Conservation (phyloP, 2,797 vertebrate species). For the Bovichtus variegatus region DNA sequence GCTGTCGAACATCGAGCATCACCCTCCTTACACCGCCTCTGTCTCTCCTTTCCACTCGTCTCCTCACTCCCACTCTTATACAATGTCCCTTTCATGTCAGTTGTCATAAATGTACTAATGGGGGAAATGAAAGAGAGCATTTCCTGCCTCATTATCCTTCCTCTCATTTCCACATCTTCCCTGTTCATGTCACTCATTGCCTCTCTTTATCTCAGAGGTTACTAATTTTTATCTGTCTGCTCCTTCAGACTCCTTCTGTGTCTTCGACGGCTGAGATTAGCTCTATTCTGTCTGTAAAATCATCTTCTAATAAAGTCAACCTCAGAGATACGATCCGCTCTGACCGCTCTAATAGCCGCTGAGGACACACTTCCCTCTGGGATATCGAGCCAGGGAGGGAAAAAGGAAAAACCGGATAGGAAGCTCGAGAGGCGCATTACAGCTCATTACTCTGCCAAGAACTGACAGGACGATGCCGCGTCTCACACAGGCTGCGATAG, state of each 20-base stretch:
- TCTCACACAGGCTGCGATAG: constrained; percentile 37
- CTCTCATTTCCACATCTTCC: constrained; percentile 10
- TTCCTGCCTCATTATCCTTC: constrained; percentile 29
- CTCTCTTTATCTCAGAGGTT: constrained; percentile 20
- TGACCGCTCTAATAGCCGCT: constrained; percentile 45
- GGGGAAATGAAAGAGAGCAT: constrained; percentile 6
- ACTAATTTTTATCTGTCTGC: background rate
- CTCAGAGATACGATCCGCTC: constrained; percentile 36
- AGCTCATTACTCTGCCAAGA: constrained; percentile 55
- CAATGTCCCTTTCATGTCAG: constrained; percentile 12
- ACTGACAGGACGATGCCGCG: constrained; percentile 40
- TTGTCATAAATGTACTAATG: background rate
- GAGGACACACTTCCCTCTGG: constrained; percentile 39
- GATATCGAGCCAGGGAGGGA: constrained; percentile 10
- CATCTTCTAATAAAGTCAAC: constrained; percentile 39
- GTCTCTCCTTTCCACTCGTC: background rate
- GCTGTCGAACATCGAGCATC: constrained; percentile 12
- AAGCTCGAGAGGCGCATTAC: constrained; percentile 38
- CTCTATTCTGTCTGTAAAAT: constrained; percentile 34
- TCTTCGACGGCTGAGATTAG: constrained; percentile 26
- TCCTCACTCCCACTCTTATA: background rate
- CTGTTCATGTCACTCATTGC: constrained; percentile 26
- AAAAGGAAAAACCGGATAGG: background rate
- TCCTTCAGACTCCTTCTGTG: constrained; percentile 8
- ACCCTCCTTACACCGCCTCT: background rate